Base-by-base conservation (phyloP, 2,797 vertebrate genomes). In the Morelia viridis region DNA sequence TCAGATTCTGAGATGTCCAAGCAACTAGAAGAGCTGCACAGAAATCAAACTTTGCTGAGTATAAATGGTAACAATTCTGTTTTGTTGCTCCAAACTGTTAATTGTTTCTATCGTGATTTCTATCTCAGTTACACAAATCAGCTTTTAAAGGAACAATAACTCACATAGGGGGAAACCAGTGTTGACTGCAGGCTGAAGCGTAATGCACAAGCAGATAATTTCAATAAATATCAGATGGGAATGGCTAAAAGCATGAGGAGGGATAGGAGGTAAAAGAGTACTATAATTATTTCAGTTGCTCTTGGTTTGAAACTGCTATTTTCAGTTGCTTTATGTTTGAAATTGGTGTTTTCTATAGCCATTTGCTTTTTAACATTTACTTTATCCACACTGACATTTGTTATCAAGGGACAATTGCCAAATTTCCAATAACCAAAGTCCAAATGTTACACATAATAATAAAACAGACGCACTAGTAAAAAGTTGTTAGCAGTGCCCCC, bases 1-100 rank as follows among this genome's bases (percentile, higher is more conserved):
- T 83, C 88, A 92, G 92, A 90, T 64, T 87, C 89, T 22, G 60
- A 58, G 31, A 64, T 90, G 85, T 58, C 89, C 65, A 56, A 41
- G 46, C 22, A 92, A 46, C 46, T 92, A 5, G 58, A 92, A 87
- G 41, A 87, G 4, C 83, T 92, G 85, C 89, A 26, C 31, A 7
- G 11, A 24, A 64, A 57, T 57, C 89, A 92, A n/a, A 31, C 56
- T 57, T 17, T 22, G 3, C 58, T 92, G 46, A n/a, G 4, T 24
- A 11, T 11, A n/a, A 90, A 87, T n/a, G 92, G 92, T 92, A 87
- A 92, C 24, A 35, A 86, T 87, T 80, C 13, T 35, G 6, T 13
- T 62, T 87, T 26, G 28, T 17, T 60, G 17, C 84, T 90, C 22
- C 2, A 83, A 88, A 84, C n/a, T 31, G 35, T 26, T 61, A 9